Base-by-base conservation (phyloP, 2,888 invertebrate genomes). In the Yponomeuta cagnagella region DNA sequence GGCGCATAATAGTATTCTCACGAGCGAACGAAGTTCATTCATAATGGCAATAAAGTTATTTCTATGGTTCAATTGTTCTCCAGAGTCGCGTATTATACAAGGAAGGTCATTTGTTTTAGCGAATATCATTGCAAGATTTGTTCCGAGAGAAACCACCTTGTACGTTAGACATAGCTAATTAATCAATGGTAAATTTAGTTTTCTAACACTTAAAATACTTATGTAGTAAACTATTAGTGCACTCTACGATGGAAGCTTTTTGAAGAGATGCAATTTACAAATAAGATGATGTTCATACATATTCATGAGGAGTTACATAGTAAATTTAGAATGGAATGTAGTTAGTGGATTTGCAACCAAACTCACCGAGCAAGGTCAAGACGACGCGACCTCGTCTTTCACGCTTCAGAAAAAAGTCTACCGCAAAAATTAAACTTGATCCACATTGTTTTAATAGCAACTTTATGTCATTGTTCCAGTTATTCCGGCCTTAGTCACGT, bases 401-500 rank as follows among this genome's bases (percentile, higher is more conserved):
- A 70, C 48, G 70, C 64, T 65, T 65, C 37, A 70, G 67, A 67
- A 70, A 58, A 15, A 10, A 10, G 67, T 43, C 12, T 12, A 70
- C 58, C 70, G 66, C 63, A 65, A 43, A 52, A 70, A 66, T 30
- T 70, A 48, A 63, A 37, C 67, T 68, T 66, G 4, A 58, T 30
- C 65, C 70, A 69, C 63, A 70, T 63, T 70, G 70, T 66, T 67
- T 70, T 70, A 70, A 72, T 58, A 70, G n/a, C 67, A 68, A 10
- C 73, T 73, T 73, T 68, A 74, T 75, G 75, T 64, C 76, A 78
- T 87, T 86, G 80, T 93, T 93, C 74, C 89, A 93, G 93, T 86
- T 75, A 77, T 88, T 76, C 83, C 87, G 74, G 77, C 77, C 1
- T 73, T 85, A 73, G 85, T 85, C 65, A 78, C 82, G 71, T 77